Base-by-base conservation (phyloP, 2,113 vertebrate genomes). In the Ochotona curzoniae region DNA sequence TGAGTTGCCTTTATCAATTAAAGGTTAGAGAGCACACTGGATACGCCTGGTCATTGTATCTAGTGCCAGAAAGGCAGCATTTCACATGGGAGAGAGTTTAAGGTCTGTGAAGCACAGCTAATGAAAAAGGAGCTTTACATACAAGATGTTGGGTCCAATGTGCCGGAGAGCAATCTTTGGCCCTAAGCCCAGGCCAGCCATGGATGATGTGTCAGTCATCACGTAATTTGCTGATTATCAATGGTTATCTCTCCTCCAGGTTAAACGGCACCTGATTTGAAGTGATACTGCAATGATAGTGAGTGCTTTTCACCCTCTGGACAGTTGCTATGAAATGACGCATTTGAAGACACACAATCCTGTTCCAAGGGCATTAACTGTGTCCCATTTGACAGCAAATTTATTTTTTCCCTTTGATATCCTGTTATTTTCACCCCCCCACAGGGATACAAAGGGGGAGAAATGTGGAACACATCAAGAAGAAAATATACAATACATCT, bases 1-100 rank as follows among this genome's bases (percentile, higher is more conserved):
- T 96, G 97, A 95, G 93, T 97, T 98, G 98, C 98, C 97, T 96
- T 97, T 96, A 96, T 98, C 97, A 97, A 85, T 98, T 98, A 98
- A 96, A 90, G 51, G 93, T 97, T 97, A 95, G 94, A 96, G 95
- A 97, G 75, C 87, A 96, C 96, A 93, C 86, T 94, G 95, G 93
- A 96, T 96, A 95, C 92, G 69, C 89, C 84, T 0, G 0, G 51
- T 63, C 95, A 96, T 97, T 94, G 97, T 96, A 93, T 15, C 25
- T 60, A 4, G 90, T 97, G 93, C 96, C 96, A 98, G 89, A 97
- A 97, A 97, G 60, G 75, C 92, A 97, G 83, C 21, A n/a, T 85
- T 97, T 97, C 80, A 81, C 4, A 18, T 67, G 87, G 94, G 95
- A 0, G 61, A 0, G 38, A 86, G 15, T 82, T 89, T 54, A 95